Conservation (phyloP, 1,140 invertebrate species). For the Drosophila pachea region DNA sequence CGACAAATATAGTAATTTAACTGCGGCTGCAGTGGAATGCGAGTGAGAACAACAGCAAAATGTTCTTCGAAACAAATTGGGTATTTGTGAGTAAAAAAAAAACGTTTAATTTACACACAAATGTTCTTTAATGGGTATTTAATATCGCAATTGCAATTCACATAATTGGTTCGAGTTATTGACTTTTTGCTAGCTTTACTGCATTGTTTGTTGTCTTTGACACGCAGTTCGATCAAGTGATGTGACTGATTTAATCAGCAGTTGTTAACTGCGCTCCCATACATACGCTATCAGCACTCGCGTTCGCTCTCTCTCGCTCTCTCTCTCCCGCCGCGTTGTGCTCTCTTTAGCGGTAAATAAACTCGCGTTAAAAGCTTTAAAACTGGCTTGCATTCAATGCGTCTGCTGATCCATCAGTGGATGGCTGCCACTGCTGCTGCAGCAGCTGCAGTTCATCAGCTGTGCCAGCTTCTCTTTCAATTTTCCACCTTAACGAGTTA, state of each 20-base stretch:
- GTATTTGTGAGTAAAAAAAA: constrained; percentile 70
- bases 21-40: not conserved
- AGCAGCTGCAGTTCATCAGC: constrained; percentile 30
- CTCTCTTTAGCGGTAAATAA: constrained; percentile 12
- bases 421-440: constrained; percentile 18
- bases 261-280: constrained; percentile 35
- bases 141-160: constrained; percentile 3
- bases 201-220: constrained; percentile 13
- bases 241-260: constrained; percentile 48
- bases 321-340: not conserved
- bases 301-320: constrained; percentile 6
- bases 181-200: constrained; percentile 5
- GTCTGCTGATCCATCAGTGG: constrained; percentile 36
- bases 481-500: constrained; percentile 58
- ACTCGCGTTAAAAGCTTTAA: constrained; percentile 1
- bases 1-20: not conserved
- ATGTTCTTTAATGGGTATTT: constrained; percentile 27
- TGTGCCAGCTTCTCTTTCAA: constrained; percentile 49
- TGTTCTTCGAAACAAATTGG: constrained; percentile 75
- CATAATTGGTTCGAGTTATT: constrained; percentile 27
- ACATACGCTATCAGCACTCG: not conserved
- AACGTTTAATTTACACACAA: not conserved
- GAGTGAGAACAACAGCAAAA: constrained; percentile 31
- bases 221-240: not conserved
- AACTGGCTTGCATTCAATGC: constrained; percentile 26